Evolutionary conservation across 2,888 invertebrate species (phyloP).

Genomic region (Zaprionus obscuricornis): DNA sequence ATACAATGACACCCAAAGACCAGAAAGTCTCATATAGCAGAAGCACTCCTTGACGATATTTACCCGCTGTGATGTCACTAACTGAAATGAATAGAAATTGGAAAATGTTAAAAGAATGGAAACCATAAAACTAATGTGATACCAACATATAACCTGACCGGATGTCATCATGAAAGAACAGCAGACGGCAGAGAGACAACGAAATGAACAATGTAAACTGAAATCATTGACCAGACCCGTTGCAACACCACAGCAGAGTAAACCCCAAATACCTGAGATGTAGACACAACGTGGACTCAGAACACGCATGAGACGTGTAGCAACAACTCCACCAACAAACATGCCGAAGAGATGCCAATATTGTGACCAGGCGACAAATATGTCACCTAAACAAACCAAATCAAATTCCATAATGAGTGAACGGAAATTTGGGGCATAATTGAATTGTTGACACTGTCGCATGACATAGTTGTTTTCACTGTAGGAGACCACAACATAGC

Average conservation of each 20-base stretch:
- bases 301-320: constrained; percentile 80
- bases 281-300: constrained; percentile 82
- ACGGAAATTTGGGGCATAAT: constrained; percentile 72
- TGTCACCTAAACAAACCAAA: constrained; percentile 82
- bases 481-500: constrained; percentile 58
- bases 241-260: constrained; percentile 81
- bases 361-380: constrained; percentile 84
- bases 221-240: constrained; percentile 81
- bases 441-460: constrained; percentile 69
- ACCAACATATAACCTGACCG: constrained; percentile 83
- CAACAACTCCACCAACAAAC: constrained; percentile 82
- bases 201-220: constrained; percentile 82
- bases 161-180: constrained; percentile 83
- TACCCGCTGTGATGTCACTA: constrained; percentile 82
- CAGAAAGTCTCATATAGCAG: constrained; percentile 83
- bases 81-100: constrained; percentile 63
- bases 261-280: constrained; percentile 80
- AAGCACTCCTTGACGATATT: constrained; percentile 75
- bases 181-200: constrained; percentile 82
- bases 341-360: constrained; percentile 84
- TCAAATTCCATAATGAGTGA: constrained; percentile 83
- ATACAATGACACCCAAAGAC: constrained; percentile 83
- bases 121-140: not conserved
- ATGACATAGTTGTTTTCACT: constrained; percentile 50
- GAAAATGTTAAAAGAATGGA: not conserved